Base-by-base conservation (phyloP, 2,113 vertebrate genomes). In the Ramphastos sulfuratus region DNA sequence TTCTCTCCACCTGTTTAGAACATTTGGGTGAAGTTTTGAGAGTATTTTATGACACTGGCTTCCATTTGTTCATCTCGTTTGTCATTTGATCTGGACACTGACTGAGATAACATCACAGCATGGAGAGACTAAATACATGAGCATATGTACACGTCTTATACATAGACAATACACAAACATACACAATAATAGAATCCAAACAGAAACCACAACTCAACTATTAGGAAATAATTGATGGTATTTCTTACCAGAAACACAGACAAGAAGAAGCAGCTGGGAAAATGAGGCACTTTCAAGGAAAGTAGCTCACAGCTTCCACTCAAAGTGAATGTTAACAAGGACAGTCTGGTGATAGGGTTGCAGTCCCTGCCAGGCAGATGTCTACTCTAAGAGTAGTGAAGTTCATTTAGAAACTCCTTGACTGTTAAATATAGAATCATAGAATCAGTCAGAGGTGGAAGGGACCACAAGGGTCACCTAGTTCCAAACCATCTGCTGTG, bases 61-160 rank as follows among this genome's bases (percentile, higher is more conserved):
- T 78, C 64, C 70, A 85, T 90, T 96, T 92, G 77, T 76, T 93
- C 63, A 63, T 56, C 46, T 77, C 88, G 82, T 87, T 89, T 84
- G 18, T 85, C 75, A 21, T 55, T 28, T 55, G 74, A 56, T 90
- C 63, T 74, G 90, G 39, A 70, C 6, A 4, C 35, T 55, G 44
- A 90, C 37, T 58, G 65, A 67, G 20, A 55, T 7, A 91, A 28
- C 64, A 83, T 28, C 65, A 44, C 1, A 2, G 35, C 61, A 65
- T 2, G 21, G 70, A 63, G 58, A 69, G 94, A 79, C 80, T 65
- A 69, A 85, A 58, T 7, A 77, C 37, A 65, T 42, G 59, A 82
- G 75, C 50, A 65, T 8, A 46, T 9, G 66, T 24, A 73, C 4
- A 2, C 16, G 35, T 65, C 85, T 39, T 50, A 73, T 31, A 66